Evolutionary conservation across 1,140 invertebrate species (phyloP).

Genomic region (Chionoecetes opilio): DNA sequence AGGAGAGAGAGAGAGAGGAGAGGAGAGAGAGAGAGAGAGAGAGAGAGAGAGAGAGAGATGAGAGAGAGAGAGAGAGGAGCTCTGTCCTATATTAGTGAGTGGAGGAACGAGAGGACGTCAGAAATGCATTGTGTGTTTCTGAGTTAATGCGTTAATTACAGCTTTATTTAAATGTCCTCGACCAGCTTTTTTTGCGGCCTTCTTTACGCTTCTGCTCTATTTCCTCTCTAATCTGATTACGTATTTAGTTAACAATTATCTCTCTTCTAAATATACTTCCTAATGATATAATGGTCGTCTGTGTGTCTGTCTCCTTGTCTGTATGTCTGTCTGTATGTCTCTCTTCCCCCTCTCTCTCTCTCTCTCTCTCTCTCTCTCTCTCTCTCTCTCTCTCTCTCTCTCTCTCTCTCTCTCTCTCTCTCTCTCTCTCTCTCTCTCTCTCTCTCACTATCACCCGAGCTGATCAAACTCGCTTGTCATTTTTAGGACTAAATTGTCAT

Average conservation of each 20-base stretch:
- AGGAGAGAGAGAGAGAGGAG: too few relatives aligned
- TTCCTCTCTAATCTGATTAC: not conserved
- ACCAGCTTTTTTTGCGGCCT: not conserved
- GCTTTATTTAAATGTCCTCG: not conserved
- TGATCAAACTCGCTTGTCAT: too few relatives aligned
- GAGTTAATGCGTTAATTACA: not conserved
- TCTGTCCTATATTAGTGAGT: not conserved
- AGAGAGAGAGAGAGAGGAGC: not conserved
- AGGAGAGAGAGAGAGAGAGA: too few relatives aligned
- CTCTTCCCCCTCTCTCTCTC: too few relatives aligned
- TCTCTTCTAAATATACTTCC: too few relatives aligned
- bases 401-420: slow-evolving; percentile 16
- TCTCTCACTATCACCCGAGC: too few relatives aligned
- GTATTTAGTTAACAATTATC: too few relatives aligned
- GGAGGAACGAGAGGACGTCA: not conserved
- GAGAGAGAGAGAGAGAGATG: slow-evolving; percentile 19
- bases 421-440: slow-evolving; percentile 8
- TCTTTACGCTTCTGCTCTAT: not conserved
- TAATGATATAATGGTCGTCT: too few relatives aligned
- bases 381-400: slow-evolving; percentile 24
- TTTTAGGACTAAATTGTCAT: too few relatives aligned
- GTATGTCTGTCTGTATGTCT: too few relatives aligned
- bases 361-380: too few relatives aligned
- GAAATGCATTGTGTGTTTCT: slow-evolving; percentile 19
- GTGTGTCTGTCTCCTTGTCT: too few relatives aligned